These are phyloP conservation scores for Dermochelys coriacea DNA, from an alignment of 2,797 vertebrate species.

Conservation along the genomic window DNA sequence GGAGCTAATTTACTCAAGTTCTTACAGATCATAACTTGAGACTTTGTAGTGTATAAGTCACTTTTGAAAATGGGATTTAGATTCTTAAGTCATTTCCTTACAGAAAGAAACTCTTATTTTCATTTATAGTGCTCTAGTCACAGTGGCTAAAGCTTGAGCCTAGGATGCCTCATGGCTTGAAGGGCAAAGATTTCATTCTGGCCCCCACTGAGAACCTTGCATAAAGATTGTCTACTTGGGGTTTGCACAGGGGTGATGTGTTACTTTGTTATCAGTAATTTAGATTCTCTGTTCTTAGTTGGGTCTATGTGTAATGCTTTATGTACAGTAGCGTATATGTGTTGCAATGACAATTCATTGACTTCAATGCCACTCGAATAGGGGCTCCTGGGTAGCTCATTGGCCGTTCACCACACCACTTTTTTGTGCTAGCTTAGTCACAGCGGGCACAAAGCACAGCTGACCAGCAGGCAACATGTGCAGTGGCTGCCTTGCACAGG, in stretches of 20 bases:
- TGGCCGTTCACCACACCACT: background rate
- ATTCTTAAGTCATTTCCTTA: background rate
- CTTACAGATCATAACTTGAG: background rate
- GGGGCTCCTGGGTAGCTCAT: background rate
- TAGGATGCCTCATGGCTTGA: background rate
- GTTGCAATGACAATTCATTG: background rate
- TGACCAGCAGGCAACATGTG: background rate
- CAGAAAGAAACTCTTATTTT: background rate
- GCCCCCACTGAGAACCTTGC: background rate
- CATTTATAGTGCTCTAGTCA: background rate
- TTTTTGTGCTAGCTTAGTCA: background rate
- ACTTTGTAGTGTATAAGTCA: fast-evolving
- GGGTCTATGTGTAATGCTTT: background rate
- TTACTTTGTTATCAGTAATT: background rate
- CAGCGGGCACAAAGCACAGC: background rate
- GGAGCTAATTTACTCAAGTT: conserved; percentile 60
- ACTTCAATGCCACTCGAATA: background rate
- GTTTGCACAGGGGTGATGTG: background rate
- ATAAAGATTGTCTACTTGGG: background rate
- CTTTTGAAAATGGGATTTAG: background rate
- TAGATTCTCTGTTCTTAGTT: background rate
- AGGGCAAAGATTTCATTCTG: background rate
- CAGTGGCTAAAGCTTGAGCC: background rate
- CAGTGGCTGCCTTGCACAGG: background rate
- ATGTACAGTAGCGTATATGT: background rate